Evolutionary conservation across 2,113 vertebrate species (phyloP).

Genomic region (Nannobrachium achirus): DNA sequence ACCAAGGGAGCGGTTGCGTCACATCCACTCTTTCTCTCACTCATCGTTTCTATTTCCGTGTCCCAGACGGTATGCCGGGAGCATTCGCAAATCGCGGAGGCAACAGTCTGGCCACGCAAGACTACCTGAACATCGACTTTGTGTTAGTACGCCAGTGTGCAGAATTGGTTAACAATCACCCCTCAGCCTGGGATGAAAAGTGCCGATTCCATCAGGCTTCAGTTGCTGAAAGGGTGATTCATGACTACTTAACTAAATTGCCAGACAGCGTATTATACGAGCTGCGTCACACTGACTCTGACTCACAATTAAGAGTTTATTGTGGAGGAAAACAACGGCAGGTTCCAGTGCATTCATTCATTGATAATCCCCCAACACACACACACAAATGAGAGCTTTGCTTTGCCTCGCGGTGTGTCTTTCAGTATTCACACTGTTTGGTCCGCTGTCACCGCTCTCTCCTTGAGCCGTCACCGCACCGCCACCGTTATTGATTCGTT

Average conservation of each 20-base stretch:
- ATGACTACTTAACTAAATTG: neutral
- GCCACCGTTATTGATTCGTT: constrained; percentile 61
- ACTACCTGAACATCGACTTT: neutral
- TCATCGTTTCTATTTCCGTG: too few species aligned
- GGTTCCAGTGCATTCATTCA: neutral
- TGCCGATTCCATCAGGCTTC: constrained; percentile 7
- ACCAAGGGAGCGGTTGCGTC: too few species aligned
- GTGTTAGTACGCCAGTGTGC: neutral
- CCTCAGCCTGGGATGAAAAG: neutral
- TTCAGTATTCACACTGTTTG: neutral
- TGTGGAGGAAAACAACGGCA: neutral
- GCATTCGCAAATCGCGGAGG: too few species aligned
- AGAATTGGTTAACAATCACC: neutral
- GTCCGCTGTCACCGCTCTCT: constrained; percentile 51
- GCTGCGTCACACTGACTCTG: neutral
- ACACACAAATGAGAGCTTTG: neutral
- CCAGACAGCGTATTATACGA: too few species aligned
- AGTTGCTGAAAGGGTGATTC: neutral
- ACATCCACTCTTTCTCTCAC: too few species aligned
- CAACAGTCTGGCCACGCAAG: too few species aligned
- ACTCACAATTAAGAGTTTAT: neutral
- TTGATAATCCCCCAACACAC: neutral
- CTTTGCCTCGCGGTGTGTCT: neutral
- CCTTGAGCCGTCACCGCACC: constrained; percentile 41
- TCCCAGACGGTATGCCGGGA: too few species aligned